phyloP scores from a whole-genome alignment of 2,797 vertebrate species.

The Sebastolobus alascanus region DNA sequence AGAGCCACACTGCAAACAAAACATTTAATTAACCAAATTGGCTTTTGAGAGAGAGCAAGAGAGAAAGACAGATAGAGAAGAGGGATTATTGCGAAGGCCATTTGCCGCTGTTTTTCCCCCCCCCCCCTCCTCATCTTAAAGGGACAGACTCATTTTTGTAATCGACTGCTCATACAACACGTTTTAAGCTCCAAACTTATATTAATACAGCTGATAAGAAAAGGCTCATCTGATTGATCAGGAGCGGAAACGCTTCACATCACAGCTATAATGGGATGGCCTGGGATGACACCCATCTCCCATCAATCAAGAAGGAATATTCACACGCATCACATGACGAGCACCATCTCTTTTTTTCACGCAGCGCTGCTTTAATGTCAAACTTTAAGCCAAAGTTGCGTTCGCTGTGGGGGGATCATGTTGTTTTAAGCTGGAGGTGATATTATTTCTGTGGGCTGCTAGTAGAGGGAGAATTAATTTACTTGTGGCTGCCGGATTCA shows the following conservation, averaged over 20 bases:
- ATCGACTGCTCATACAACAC: constrained; percentile 75
- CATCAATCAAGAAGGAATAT: constrained; percentile 66
- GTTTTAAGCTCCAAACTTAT: constrained; percentile 65
- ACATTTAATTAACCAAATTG: constrained; percentile 99
- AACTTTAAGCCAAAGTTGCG: constrained; percentile 61
- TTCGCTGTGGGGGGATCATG: constrained; percentile 64
- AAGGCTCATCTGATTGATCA: constrained; percentile 72
- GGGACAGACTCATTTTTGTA: constrained; percentile 85
- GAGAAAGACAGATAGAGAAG: constrained; percentile 81
- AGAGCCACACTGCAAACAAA: constrained; percentile 99
- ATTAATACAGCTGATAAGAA: constrained; percentile 70
- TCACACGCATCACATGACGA: constrained; percentile 46
- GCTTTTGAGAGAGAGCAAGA: constrained; percentile 92
- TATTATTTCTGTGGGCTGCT: constrained; percentile 79
- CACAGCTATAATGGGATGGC: constrained; percentile 71
- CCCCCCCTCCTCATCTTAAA: constrained; percentile 86
- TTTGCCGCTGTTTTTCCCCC: constrained; percentile 56
- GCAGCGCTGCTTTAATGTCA: constrained; percentile 48
- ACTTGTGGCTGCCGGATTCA: constrained; percentile 92
- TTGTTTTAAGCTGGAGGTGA: constrained; percentile 76
- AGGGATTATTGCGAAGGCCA: constrained; percentile 86
- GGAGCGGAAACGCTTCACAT: constrained; percentile 68
- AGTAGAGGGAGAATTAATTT: constrained; percentile 91
- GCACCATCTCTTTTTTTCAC: constrained; percentile 20
- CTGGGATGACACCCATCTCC: constrained; percentile 66